A percentile compares a stretch with the other conserved stretches of the same genome.
These are phyloP conservation scores for Branchinecta lynchi DNA, from an alignment of 1,140 invertebrate genomes.

Conservation along the genomic window DNA sequence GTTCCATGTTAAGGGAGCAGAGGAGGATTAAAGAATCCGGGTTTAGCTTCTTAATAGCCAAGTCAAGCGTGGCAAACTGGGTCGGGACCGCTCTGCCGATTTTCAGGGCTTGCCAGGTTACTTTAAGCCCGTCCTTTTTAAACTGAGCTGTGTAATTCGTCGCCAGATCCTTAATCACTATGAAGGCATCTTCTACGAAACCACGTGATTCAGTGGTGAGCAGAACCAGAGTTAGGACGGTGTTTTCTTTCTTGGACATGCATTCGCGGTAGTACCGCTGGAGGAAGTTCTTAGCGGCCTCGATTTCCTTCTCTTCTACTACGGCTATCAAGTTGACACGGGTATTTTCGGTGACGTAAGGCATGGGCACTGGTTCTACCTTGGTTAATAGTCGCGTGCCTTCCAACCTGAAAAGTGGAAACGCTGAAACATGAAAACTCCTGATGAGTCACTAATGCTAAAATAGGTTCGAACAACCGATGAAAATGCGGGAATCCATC, in stretches of 20 bases:
- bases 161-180: constrained; percentile 44
- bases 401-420: constrained; percentile 38
- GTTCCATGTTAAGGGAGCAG: constrained; percentile 44
- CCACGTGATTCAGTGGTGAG: constrained; percentile 25
- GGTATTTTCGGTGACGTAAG: constrained; percentile 78
- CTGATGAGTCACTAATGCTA: neutral
- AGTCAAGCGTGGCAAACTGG: constrained; percentile 49
- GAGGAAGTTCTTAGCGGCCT: constrained; percentile 45
- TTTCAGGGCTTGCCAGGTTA: constrained; percentile 47
- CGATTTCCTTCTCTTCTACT: constrained; percentile 34
- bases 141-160: constrained; percentile 46
- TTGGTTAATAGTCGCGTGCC: constrained; percentile 60
- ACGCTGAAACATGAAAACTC: constrained; percentile 13
- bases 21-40: constrained; percentile 50
- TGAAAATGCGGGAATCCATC: no score
- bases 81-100: constrained; percentile 19
- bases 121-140: constrained; percentile 47
- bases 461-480: no score
- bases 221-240: constrained; percentile 46
- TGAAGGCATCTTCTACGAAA: constrained; percentile 30
- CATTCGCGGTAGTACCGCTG: constrained; percentile 49
- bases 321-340: constrained; percentile 57
- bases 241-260: constrained; percentile 58
- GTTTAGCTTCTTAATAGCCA: constrained; percentile 49
- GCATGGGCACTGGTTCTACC: constrained; percentile 66